Evolutionary conservation across 1,140 invertebrate species (phyloP), one percentile per base, ranked within the genome.

Genomic region (Zaprionus taronus): DNA sequence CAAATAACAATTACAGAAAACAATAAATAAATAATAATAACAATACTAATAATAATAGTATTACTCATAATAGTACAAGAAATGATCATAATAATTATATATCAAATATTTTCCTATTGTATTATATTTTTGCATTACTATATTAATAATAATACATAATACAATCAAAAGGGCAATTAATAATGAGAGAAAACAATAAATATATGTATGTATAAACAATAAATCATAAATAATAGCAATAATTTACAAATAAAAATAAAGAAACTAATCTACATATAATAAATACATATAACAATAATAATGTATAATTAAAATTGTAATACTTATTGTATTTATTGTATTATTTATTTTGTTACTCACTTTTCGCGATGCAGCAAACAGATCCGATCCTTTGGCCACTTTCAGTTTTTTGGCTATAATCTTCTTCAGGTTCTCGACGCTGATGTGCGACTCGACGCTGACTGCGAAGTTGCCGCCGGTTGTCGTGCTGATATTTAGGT

Each of bases 361-460:
- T 97, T 98, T 94, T 99, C 97, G 81, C 97, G 95, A 93, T 98
- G 96, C 67, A 99, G 94, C 84, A 99, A 94, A 93, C 97, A 97
- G 93, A 98, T 98, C 91, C 97, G 95, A 94, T 98, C 97, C 93
- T 98, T 98, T 98, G 77, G 96, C 95, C 91, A 98, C 96, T 95
- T 97, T 98, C 70, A 98, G 94, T 92, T 96, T 96, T 93, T 98
- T 97, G n/a, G 97, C 97, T 82, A 98, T 96, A 56, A 97, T 94
- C 93, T 97, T 97, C 93, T 98, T 98, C 15, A 98, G 95, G 92
- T 96, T 96, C 84, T 98, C 97, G 58, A 98, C 96, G 72, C 95
- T 97, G 78, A 97, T 96, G 84, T 95, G 95, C 74, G 95, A 95
- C 77, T 96, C 95, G 66, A 98, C 95, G 70, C 95, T 95, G 76